Evolutionary conservation across 2,888 invertebrate genomes (phyloP), one percentile per base, ranked within the genome.

Genomic region (Chrysolina haemoptera): DNA sequence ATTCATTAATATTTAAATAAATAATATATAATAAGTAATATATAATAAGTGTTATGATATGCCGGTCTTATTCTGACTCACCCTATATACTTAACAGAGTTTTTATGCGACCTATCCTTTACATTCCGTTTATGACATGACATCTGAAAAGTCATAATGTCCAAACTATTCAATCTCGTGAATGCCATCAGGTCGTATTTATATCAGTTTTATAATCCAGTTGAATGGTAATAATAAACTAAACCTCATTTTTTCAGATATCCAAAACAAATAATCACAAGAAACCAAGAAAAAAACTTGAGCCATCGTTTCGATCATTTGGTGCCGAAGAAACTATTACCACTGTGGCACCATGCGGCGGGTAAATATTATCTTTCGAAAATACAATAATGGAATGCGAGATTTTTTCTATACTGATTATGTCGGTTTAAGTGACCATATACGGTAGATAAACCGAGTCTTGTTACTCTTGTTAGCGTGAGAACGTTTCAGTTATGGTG

Each of bases 281-380:
- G 22, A 9, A 20, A 48, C 4, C 69, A 69, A 46, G 59, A 62
- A 65, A 75, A 64, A 20, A 16, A 20, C 18, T n/a, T 53, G 11
- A 59, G 35, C 8, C 64, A 66, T 55, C 64, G 68, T n/a, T 59
- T 35, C 35, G 71, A 75, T 48, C 40, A 69, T 53, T 20, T 75
- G 22, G 48, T 75, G 6, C 74, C 74, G n/a, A 68, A 68, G 40
- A 68, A 48, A 62, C 35, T 65, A 18, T 35, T 62, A 69, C 74
- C 74, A 27, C 53, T 75, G 0, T 75, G 74, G 74, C 59, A 71
- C 10, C 71, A 71, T 43, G 66, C 74, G 10, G 70, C 74, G 68
- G 74, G 74, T 75, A 68, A 69, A 41, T 53, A 43, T 43, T 14
- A 53, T 18, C 20, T 11, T 53, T 53, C 14, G 5, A 53, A 53